Evolutionary conservation across 2,888 invertebrate genomes (phyloP).

Genomic region (Epiblema foenella): DNA sequence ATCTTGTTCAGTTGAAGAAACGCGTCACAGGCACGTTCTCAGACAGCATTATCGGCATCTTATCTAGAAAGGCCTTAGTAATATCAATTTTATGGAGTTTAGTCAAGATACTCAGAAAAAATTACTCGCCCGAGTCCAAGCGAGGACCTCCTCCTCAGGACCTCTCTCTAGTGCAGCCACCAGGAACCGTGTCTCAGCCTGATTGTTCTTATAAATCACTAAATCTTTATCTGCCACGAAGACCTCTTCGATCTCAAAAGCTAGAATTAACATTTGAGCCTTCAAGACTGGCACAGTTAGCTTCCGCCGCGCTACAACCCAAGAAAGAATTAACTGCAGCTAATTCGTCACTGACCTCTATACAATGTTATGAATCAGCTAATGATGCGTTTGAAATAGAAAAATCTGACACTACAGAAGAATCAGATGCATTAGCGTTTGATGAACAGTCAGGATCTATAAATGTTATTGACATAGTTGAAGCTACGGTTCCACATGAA

Average conservation of each 20-base stretch:
- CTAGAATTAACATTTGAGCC: not conserved
- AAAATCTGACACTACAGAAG: not conserved
- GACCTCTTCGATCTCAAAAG: not conserved
- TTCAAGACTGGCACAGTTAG: not conserved
- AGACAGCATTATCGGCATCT: slow-evolving; percentile 2
- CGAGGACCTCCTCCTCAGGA: not conserved
- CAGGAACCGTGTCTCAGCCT: slow-evolving; percentile 4
- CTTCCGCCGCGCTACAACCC: not conserved
- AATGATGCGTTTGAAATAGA: not conserved
- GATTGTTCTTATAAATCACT: not conserved
- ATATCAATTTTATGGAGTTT: slow-evolving; percentile 7
- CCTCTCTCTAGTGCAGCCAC: slow-evolving; percentile 1
- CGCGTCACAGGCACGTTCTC: not conserved
- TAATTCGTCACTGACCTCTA: not conserved
- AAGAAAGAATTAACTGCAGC: not conserved
- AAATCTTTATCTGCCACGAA: not conserved
- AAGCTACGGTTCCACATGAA: not conserved
- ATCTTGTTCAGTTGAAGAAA: not conserved
- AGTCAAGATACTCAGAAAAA: slow-evolving; percentile 1
- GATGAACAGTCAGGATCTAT: not conserved
- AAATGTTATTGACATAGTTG: not conserved
- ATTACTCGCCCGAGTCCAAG: not conserved
- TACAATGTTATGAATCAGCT: not conserved
- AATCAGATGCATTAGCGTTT: not conserved
- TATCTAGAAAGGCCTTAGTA: not conserved